Base-by-base conservation (phyloP, 2,888 invertebrate genomes). In the Nomada hirtipes region DNA sequence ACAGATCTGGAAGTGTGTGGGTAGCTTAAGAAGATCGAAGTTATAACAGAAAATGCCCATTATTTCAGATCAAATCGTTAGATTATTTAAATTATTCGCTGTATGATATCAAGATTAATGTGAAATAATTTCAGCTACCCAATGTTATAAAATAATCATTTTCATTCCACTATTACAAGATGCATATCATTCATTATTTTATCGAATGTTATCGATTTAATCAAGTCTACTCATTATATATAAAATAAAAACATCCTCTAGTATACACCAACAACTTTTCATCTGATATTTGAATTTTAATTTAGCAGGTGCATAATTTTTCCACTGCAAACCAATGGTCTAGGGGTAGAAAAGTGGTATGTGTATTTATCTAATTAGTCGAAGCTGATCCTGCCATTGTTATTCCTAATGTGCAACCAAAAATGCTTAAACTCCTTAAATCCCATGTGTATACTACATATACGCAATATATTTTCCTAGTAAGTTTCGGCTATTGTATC, bases 251-350 rank as follows among this genome's bases (percentile, higher is more conserved):
- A 13, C 1, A n/a, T 44, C 61, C 36, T 47, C 18, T 47, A 13
- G 36, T 47, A 26, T 9, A 23, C 11, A 1, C 9, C 20, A 42
- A 29, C 50, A 10, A 0, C 4, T 44, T 63, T 18, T 63, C 65
- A 60, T 55, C 10, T 50, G 20, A 57, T 60, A 73, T 18, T 44
- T 85, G 61, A 94, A 71, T 61, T 80, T 84, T 70, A 57, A 88
- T 89, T 86, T 78, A 95, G 90, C 95, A 98, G 97, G 95, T 96
- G 90, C 96, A 96, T 94, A 96, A 96, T 93, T 96, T 97, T 94
- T 97, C 97, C 83, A 97, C 97, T 88, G 88, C 93, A 61, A 96
- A 96, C 94, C 96, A 96, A 94, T 97, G 97, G 97, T 96, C 96
- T 87, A 96, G 95, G 94, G 96, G 96, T 93, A 96, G 96, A 92